Conservation (phyloP, 2,113 vertebrate genomes). For the Electrona antarctica region DNA sequence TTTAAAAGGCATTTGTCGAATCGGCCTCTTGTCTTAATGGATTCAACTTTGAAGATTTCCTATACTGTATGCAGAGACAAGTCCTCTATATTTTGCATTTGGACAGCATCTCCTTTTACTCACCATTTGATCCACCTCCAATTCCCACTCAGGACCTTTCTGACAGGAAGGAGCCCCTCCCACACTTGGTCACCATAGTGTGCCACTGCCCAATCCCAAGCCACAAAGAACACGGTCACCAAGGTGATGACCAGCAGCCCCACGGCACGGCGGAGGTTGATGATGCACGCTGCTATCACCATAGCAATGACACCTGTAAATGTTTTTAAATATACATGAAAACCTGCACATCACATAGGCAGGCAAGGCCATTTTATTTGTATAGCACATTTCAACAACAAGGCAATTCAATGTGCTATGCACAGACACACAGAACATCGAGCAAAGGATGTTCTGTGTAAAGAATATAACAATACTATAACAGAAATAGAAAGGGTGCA, state of each 20-base stretch:
- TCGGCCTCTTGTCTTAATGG: too few species aligned
- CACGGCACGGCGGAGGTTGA: slow-evolving; percentile 84
- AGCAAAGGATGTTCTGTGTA: neutral
- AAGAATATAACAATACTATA: neutral
- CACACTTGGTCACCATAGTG: slow-evolving; percentile 76
- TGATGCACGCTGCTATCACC: slow-evolving; percentile 81
- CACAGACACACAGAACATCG: neutral
- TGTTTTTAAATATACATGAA: slow-evolving; percentile 20
- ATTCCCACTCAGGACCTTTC: slow-evolving; percentile 64
- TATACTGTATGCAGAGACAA: neutral
- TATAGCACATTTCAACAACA: too few species aligned
- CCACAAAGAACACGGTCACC: slow-evolving; percentile 78
- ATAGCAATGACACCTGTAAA: slow-evolving; percentile 78
- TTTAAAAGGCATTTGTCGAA: too few species aligned
- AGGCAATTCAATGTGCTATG: too few species aligned
- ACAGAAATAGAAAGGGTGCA: too few species aligned
- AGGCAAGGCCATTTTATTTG: too few species aligned
- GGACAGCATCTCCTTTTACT: slow-evolving; percentile 35
- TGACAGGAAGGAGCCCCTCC: slow-evolving; percentile 62
- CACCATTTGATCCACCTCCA: slow-evolving; percentile 87
- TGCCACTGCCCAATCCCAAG: slow-evolving; percentile 83
- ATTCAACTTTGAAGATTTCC: too few species aligned
- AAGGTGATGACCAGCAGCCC: slow-evolving; percentile 82
- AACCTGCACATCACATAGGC: neutral
- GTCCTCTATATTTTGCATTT: neutral